Conservation (phyloP, 1,140 invertebrate species). For the Drosophila elegans region DNA sequence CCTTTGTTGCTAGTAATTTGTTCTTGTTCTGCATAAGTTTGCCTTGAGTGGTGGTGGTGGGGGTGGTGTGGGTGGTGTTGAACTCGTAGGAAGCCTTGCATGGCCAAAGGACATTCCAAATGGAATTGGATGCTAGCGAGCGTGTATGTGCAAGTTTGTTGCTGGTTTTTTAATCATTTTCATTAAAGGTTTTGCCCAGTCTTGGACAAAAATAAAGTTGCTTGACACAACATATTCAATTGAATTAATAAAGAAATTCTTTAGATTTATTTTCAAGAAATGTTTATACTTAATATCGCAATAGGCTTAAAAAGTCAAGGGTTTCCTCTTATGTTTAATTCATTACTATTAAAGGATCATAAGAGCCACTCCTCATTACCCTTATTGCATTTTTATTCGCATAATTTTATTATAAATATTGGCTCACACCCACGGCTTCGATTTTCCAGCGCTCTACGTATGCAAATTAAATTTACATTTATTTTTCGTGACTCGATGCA, state of each 20-base stretch:
- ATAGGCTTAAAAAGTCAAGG: no score
- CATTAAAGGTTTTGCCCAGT: not conserved
- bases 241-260: no score
- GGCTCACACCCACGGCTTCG: not conserved
- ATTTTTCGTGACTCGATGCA: conserved; percentile 70
- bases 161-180: not conserved
- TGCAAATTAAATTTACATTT: conserved; percentile 76
- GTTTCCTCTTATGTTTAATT: not conserved
- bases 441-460: conserved; percentile 34
- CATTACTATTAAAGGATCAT: not conserved
- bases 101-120: conserved; percentile 69
- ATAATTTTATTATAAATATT: conserved; percentile 71
- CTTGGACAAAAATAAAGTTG: not conserved
- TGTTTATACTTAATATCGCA: no score
- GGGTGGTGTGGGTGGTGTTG: not conserved
- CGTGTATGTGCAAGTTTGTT: conserved; percentile 9
- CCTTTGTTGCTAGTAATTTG: conserved; percentile 61
- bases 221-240: no score
- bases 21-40: conserved; percentile 59
- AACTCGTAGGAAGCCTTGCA: conserved; percentile 63
- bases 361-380: not conserved
- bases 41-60: not conserved
- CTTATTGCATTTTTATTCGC: conserved; percentile 47
- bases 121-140: conserved; percentile 27
- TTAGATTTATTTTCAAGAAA: no score